A percentile compares a stretch with the other conserved stretches of the same genome.
phyloP scores from a whole-genome alignment of 2,113 vertebrate species.

The Euleptes europaea region DNA sequence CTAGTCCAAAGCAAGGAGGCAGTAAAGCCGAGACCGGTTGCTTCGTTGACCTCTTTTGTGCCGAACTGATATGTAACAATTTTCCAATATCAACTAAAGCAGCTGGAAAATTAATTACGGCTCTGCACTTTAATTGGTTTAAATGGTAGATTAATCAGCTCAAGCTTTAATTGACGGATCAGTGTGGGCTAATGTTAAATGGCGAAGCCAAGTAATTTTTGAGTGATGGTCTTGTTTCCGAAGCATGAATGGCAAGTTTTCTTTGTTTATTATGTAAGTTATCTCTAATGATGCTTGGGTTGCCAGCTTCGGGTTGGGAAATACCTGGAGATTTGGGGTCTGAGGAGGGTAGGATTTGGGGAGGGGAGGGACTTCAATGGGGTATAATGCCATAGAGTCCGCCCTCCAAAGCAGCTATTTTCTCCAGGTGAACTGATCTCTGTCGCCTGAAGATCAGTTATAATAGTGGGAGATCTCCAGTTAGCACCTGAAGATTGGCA shows the following conservation, averaged over 20 bases:
- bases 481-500: no score
- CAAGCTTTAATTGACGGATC: background rate
- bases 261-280: background rate
- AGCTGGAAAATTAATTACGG: background rate
- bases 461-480: no score
- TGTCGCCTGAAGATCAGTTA: no score
- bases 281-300: no score
- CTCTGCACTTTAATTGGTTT: background rate
- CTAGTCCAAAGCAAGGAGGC: background rate
- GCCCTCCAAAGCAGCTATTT: no score
- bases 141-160: background rate
- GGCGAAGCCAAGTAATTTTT: background rate
- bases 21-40: background rate
- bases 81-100: conserved; percentile 43
- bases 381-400: no score
- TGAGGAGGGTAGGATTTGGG: no score
- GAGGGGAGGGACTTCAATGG: no score
- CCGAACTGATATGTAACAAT: conserved; percentile 18
- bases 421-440: no score
- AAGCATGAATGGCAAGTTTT: background rate
- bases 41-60: background rate
- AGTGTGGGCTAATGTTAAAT: background rate
- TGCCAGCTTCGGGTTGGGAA: no score
- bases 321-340: no score
- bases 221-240: background rate